phyloP scores from a whole-genome alignment of 2,113 vertebrate species.

The Odocoileus virginianus region DNA sequence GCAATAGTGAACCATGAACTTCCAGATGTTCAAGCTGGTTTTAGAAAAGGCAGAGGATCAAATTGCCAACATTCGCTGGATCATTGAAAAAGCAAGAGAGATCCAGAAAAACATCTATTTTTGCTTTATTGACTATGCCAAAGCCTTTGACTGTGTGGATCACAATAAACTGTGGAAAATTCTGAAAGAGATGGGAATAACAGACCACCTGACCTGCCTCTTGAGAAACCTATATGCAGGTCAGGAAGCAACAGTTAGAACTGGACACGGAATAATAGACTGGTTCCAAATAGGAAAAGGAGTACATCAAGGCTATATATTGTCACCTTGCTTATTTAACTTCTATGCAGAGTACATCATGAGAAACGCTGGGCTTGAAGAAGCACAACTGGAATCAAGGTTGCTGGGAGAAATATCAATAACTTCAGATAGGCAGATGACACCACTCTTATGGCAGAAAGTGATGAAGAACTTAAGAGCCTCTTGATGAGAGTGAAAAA shows the following conservation, averaged over 20 bases:
- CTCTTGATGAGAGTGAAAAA: background rate
- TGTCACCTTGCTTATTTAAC: background rate
- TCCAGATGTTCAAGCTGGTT: background rate
- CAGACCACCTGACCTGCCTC: background rate
- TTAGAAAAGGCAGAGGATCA: background rate
- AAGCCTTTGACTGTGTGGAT: background rate
- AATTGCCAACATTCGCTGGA: accelerated
- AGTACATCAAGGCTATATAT: accelerated
- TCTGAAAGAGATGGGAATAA: background rate
- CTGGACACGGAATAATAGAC: background rate
- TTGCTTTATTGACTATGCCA: background rate
- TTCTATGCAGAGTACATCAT: background rate
- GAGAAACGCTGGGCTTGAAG: background rate
- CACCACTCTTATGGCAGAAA: background rate
- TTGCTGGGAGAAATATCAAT: accelerated
- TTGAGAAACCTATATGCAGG: background rate
- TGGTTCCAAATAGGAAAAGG: background rate
- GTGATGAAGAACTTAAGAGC: background rate
- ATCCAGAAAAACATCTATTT: background rate
- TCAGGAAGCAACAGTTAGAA: background rate
- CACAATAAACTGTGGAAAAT: background rate
- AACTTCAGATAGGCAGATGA: background rate
- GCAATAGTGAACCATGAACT: accelerated
- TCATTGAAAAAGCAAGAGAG: background rate
- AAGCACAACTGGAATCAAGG: background rate